Percentiles rank a stretch among this genome's conserved stretches.
These are phyloP conservation scores for Pseudorhiza aurosa DNA, from an alignment of 30 jellyfish, hydroid and myxozoan genomes.

Conservation along the genomic window DNA sequence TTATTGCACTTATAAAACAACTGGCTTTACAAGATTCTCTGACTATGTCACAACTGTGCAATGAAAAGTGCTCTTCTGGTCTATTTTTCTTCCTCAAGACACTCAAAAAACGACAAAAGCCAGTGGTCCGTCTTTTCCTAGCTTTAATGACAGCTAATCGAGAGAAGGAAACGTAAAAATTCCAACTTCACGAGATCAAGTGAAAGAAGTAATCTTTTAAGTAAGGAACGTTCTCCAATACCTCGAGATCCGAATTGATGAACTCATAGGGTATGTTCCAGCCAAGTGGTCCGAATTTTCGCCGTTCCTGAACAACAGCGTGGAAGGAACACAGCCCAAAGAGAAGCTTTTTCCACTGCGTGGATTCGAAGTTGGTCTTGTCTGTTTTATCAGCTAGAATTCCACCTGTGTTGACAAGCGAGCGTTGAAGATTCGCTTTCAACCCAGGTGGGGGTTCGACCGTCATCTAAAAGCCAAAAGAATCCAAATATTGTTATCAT, in stretches of 20 bases:
- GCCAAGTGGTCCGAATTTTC: constrained; percentile 82
- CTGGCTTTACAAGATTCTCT: too few relatives aligned
- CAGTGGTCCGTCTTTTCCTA: too few relatives aligned
- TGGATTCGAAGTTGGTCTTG: constrained; percentile 39
- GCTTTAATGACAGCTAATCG: too few relatives aligned
- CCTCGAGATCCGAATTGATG: constrained; percentile 85
- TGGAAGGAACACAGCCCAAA: constrained; percentile 74
- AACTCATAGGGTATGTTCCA: constrained; percentile 88
- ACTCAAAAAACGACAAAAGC: too few relatives aligned
- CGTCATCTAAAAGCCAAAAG: constrained; percentile 50
- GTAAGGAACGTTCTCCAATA: too few relatives aligned
- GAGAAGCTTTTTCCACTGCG: constrained; percentile 71
- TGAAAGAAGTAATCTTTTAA: too few relatives aligned
- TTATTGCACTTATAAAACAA: too few relatives aligned
- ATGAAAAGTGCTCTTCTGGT: too few relatives aligned
- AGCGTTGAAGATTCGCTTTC: constrained; percentile 67
- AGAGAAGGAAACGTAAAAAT: too few relatives aligned
- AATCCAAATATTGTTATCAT: not conserved
- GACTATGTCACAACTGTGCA: too few relatives aligned
- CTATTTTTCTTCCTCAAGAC: too few relatives aligned
- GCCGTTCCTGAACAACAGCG: constrained; percentile 86
- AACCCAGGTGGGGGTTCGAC: constrained; percentile 89
- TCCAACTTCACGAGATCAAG: too few relatives aligned
- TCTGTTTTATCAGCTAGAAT: constrained; percentile 53
- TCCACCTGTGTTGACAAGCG: constrained; percentile 61